These are phyloP conservation scores for Hydriomena furcata DNA, from an alignment of 2,888 invertebrate species.

Conservation along the genomic window DNA sequence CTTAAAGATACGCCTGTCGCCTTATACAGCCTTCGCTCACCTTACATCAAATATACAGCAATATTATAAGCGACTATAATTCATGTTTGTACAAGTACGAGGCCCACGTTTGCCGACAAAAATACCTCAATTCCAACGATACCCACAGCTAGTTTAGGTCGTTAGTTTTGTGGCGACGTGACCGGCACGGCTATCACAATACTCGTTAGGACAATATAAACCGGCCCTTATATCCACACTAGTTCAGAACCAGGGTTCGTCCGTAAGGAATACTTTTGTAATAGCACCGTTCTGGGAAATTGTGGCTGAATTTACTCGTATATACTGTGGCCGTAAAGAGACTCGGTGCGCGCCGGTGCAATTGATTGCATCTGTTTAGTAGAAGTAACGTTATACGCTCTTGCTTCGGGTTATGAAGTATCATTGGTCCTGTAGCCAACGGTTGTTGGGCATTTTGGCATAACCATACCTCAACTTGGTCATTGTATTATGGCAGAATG, in stretches of 20 bases:
- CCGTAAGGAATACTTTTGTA: constrained; percentile 1
- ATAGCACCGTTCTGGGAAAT: too few relatives aligned
- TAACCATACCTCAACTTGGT: too few relatives aligned
- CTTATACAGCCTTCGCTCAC: neutral
- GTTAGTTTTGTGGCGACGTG: constrained; percentile 29
- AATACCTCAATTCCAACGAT: constrained; percentile 17
- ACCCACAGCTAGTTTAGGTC: constrained; percentile 14
- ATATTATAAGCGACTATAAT: constrained; percentile 8
- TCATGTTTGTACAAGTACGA: constrained; percentile 19
- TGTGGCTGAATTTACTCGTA: too few relatives aligned
- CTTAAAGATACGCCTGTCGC: too few relatives aligned
- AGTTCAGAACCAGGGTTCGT: constrained; percentile 5
- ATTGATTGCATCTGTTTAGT: too few relatives aligned
- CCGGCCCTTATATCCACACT: constrained; percentile 16
- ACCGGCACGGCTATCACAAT: constrained; percentile 20
- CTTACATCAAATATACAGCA: constrained; percentile 1
- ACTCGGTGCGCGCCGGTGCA: too few relatives aligned
- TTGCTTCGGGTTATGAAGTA: too few relatives aligned
- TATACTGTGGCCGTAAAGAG: too few relatives aligned
- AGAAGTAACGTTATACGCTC: too few relatives aligned
- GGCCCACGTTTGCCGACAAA: constrained; percentile 14
- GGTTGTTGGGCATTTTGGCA: too few relatives aligned
- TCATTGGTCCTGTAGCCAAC: too few relatives aligned
- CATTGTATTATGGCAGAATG: too few relatives aligned
- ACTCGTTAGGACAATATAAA: constrained; percentile 26